A percentile compares a stretch with the other conserved stretches of the same genome.
Evolutionary conservation across 1,140 invertebrate species (phyloP).

Genomic region (Pseudomyrmex dendroicus): DNA sequence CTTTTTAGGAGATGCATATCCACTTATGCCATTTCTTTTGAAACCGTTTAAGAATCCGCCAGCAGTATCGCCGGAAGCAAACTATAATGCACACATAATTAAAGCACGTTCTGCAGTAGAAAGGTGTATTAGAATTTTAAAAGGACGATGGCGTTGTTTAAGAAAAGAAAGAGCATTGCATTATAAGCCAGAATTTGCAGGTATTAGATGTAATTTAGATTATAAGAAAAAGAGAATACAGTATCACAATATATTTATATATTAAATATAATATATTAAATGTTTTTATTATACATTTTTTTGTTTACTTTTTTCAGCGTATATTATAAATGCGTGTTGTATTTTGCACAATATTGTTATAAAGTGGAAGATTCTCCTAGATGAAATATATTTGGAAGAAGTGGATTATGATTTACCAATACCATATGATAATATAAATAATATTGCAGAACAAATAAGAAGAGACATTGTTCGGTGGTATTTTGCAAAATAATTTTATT

Average conservation of each 20-base stretch:
- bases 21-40: not conserved
- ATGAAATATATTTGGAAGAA: not conserved
- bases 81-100: not conserved
- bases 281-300: not conserved
- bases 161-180: slow-evolving; percentile 7
- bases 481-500: not conserved
- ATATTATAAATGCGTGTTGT: slow-evolving; percentile 7
- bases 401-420: not conserved
- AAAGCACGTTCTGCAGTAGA: not conserved
- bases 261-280: not conserved
- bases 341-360: not conserved
- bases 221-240: not conserved
- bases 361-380: not conserved
- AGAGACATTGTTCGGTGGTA: not conserved
- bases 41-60: not conserved
- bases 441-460: not conserved
- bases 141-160: not conserved
- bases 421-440: not conserved
- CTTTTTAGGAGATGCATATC: not conserved
- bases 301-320: too few relatives aligned
- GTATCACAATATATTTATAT: not conserved
- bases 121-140: slow-evolving; percentile 1
- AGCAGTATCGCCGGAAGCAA: not conserved
- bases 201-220: not conserved
- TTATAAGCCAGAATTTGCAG: not conserved